Base-by-base conservation (phyloP, 2,797 vertebrate genomes). In the Eulemur albifrons region DNA sequence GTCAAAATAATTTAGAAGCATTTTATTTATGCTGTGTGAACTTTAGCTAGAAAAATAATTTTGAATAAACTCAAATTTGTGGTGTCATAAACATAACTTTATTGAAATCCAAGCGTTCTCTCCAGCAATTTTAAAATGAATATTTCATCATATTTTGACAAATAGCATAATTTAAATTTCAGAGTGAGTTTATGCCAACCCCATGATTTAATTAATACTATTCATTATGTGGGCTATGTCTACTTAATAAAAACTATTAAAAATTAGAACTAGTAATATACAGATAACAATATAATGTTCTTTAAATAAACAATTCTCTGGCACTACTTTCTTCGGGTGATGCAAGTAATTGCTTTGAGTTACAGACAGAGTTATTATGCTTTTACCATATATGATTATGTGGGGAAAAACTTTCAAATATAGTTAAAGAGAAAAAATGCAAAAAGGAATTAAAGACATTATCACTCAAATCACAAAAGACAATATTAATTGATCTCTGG, bases 11-110 rank as follows among this genome's bases (percentile, higher is more conserved):
- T 43, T 90, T 82, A 43, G 12, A 52, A 65, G n/a, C 21, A 35
- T 94, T 79, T 85, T 30, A 77, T 84, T 93, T 87, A 14, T 13
- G 79, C 9, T 86, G 7, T 79, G 15, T 17, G 4, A 75, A 76
- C 61, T 87, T 86, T 94, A 95, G 4, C 4, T 67, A 80, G 32
- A 57, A 93, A 93, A 84, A 72, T 76, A 67, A 52, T 63, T 94
- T 57, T 63, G 17, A 79, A 21, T 69, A 25, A 38, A 50, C 21
- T 88, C 69, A 67, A 86, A 80, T 18, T 93, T 45, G 20, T 90
- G 17, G 3, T 59, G 11, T 85, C 21, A 79, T 21, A 40, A 3
- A n/a, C 5, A 35, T 21, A 89, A 90, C 8, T 9, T 86, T 5
- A 21, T 27, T 88, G 50, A 94, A 90, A 90, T 94, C 23, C 38